These are phyloP conservation scores for Eurytoma californica DNA, from an alignment of 2,888 invertebrate species.

Conservation along the genomic window DNA sequence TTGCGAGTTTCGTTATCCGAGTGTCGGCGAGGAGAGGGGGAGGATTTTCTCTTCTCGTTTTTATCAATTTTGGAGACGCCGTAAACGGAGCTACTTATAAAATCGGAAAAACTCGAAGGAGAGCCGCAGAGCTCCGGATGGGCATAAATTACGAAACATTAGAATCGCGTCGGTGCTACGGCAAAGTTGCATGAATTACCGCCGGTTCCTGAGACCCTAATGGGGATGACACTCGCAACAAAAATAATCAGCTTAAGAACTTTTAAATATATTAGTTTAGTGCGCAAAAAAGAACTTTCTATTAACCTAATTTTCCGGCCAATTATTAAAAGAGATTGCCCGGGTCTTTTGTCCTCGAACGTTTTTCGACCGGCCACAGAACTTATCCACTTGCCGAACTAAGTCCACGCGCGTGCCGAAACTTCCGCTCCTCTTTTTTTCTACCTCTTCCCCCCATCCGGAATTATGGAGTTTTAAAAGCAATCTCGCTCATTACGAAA, in stretches of 20 bases:
- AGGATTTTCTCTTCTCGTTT: too few relatives aligned
- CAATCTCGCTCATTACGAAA: background rate
- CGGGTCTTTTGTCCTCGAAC: slow-evolving; percentile 29
- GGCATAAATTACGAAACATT: slow-evolving; percentile 30
- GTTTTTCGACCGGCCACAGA: slow-evolving; percentile 14
- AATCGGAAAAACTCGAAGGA: too few relatives aligned
- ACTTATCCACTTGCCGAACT: slow-evolving; percentile 16
- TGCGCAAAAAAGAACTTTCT: slow-evolving; percentile 41
- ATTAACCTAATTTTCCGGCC: slow-evolving; percentile 51
- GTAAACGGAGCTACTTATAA: too few relatives aligned
- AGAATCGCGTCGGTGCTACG: background rate
- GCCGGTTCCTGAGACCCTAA: slow-evolving; percentile 7
- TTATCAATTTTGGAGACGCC: too few relatives aligned
- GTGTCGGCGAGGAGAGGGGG: too few relatives aligned
- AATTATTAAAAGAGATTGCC: slow-evolving; percentile 47
- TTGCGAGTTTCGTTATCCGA: too few relatives aligned
- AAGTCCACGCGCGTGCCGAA: background rate
- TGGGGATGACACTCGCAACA: slow-evolving; percentile 21
- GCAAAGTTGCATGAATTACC: slow-evolving; percentile 25
- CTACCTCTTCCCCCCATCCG: background rate
- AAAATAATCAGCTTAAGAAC: slow-evolving; percentile 51
- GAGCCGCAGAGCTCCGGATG: too few relatives aligned
- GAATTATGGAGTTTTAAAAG: slow-evolving; percentile 7
- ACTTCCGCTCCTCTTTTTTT: slow-evolving; percentile 1
- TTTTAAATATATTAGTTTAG: slow-evolving; percentile 46